A percentile compares a stretch with the other conserved stretches of the same genome.
These are phyloP conservation scores for Danio tinwini DNA, from an alignment of 2,797 vertebrate genomes.

Conservation along the genomic window DNA sequence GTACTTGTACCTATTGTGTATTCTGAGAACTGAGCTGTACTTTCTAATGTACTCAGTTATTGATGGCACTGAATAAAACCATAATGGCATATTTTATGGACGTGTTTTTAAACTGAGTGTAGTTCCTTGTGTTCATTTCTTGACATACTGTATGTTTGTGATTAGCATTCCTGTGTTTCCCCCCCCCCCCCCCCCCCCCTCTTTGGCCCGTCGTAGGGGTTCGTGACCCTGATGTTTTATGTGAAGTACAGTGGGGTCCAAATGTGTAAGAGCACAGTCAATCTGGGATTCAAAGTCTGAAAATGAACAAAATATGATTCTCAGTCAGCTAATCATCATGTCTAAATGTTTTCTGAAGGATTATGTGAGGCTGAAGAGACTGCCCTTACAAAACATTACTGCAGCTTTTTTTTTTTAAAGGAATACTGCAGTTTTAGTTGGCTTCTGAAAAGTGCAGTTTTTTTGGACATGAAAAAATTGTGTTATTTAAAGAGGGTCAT, in stretches of 20 bases:
- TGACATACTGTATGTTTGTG: constrained; percentile 19
- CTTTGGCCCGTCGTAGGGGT: constrained; percentile 50
- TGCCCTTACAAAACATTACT: no score
- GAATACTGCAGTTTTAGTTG: no score
- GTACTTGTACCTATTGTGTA: not conserved
- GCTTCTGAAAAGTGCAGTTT: no score
- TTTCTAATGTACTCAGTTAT: constrained; percentile 5
- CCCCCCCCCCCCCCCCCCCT: no score
- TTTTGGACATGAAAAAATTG: no score
- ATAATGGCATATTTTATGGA: not conserved
- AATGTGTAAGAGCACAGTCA: not conserved
- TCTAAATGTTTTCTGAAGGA: no score
- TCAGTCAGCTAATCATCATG: no score
- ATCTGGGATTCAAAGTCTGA: not conserved
- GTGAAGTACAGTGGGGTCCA: constrained; percentile 16
- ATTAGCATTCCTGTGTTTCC: constrained; percentile 33
- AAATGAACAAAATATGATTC: no score
- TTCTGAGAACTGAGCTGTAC: constrained; percentile 23
- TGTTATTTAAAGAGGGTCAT: no score
- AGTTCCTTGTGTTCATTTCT: not conserved
- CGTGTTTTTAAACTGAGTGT: not conserved
- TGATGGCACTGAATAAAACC: not conserved
- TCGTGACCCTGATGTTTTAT: constrained; percentile 41
- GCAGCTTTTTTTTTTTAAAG: no score
- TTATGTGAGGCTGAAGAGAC: no score